phyloP scores from a whole-genome alignment of 2,888 invertebrate species.

The Monochamus alternatus region DNA sequence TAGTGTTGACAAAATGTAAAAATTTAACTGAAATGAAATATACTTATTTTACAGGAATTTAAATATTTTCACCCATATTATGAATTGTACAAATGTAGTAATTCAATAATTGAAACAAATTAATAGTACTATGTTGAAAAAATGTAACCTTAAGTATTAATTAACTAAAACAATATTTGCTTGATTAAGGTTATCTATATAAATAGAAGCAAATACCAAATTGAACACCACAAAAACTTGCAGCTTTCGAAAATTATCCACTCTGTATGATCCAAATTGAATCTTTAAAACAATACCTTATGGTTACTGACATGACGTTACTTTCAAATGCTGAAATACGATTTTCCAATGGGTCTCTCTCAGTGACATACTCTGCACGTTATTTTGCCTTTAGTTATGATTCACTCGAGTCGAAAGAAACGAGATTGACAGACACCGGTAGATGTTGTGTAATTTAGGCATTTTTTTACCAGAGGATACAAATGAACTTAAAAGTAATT shows the following conservation, averaged over 20 bases:
- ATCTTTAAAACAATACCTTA: constrained; percentile 27
- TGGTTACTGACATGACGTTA: constrained; percentile 20
- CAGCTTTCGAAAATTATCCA: not conserved
- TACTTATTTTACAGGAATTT: too few species aligned
- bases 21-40: too few species aligned
- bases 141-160: too few species aligned
- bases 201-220: too few species aligned
- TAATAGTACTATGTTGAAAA: too few species aligned
- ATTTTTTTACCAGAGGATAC: not conserved
- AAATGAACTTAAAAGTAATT: not conserved
- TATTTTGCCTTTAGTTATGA: constrained; percentile 2
- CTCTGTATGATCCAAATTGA: not conserved
- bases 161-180: too few species aligned
- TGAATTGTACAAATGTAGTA: too few species aligned
- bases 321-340: constrained; percentile 16
- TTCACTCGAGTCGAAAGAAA: not conserved
- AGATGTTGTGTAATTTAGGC: not conserved
- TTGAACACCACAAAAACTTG: too few species aligned
- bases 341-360: constrained; percentile 12
- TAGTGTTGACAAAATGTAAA: too few species aligned
- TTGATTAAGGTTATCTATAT: too few species aligned
- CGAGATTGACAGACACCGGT: not conserved
- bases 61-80: too few species aligned
- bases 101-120: too few species aligned
- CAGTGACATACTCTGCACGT: not conserved